Evolutionary conservation across 1,140 invertebrate genomes (phyloP).

Genomic region (Leptinotarsa texana): DNA sequence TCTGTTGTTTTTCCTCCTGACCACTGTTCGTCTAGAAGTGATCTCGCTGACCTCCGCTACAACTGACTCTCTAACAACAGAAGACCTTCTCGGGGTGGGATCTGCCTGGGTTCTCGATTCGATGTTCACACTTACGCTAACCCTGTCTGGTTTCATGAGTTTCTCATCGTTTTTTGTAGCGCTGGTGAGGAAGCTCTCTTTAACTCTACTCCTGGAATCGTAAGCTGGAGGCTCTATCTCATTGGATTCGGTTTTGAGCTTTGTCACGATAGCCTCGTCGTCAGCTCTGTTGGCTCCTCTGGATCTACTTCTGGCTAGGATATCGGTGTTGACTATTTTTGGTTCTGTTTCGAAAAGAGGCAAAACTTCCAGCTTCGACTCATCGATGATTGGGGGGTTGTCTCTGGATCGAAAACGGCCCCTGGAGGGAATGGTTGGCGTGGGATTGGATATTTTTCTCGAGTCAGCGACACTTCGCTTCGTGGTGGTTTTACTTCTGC

Average conservation of each 20-base stretch:
- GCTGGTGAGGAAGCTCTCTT: conserved; percentile 30
- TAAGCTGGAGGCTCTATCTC: neutral
- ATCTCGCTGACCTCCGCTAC: conserved; percentile 49
- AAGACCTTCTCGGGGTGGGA: conserved; percentile 12
- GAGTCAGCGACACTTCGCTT: conserved; percentile 8
- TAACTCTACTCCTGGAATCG: neutral
- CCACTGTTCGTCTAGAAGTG: conserved; percentile 45
- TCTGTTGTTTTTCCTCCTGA: conserved; percentile 36
- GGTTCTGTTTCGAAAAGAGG: conserved; percentile 50
- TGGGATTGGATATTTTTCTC: neutral
- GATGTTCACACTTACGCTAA: neutral
- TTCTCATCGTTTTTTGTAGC: conserved; percentile 40
- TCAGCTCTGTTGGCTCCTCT: conserved; percentile 7
- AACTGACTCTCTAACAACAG: conserved; percentile 35
- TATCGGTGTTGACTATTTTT: conserved; percentile 32
- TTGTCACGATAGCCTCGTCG: neutral
- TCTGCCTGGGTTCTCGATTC: conserved; percentile 26
- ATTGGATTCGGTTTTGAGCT: conserved; percentile 6
- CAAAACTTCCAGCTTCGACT: conserved; percentile 49
- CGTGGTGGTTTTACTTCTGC: conserved; percentile 15
- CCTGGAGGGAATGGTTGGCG: conserved; percentile 15
- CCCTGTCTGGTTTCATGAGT: conserved; percentile 24
- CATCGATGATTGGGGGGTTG: conserved; percentile 42
- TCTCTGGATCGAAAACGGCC: conserved; percentile 35
- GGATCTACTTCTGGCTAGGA: conserved; percentile 16